phyloP scores from a whole-genome alignment of 1,140 invertebrate species.

The Drosophila subpulchrella region DNA sequence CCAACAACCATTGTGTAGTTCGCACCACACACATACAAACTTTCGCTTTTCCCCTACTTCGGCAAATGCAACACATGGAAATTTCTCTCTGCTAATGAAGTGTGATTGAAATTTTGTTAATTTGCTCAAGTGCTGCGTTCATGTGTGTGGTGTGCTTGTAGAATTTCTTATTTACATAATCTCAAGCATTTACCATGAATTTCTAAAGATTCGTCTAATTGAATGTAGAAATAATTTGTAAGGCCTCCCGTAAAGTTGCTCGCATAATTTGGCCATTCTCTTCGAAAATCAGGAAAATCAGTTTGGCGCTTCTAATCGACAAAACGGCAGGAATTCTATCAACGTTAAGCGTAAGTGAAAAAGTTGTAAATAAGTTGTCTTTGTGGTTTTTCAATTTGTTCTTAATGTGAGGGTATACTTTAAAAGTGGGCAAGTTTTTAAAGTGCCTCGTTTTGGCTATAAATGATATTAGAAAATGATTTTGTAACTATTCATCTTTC shows the following conservation, averaged over 20 bases:
- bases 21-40: conserved; percentile 16
- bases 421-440: too few species aligned
- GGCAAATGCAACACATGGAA: conserved; percentile 40
- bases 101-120: conserved; percentile 79
- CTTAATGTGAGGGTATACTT: neutral
- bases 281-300: conserved; percentile 6
- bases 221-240: conserved; percentile 61
- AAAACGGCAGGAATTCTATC: conserved; percentile 1
- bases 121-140: conserved; percentile 60
- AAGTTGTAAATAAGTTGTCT: neutral
- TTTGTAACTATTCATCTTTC: neutral
- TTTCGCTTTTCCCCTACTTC: neutral
- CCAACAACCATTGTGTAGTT: conserved; percentile 41
- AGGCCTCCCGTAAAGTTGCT: conserved; percentile 34
- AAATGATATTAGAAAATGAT: neutral
- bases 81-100: conserved; percentile 72
- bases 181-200: conserved; percentile 47
- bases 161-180: conserved; percentile 67
- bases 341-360: neutral
- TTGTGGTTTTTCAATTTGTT: neutral
- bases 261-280: conserved; percentile 36
- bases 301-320: conserved; percentile 13
- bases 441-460: neutral
- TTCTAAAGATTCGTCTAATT: conserved; percentile 59
- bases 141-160: conserved; percentile 23